Base-by-base conservation (phyloP, 2,888 invertebrate genomes). In the Pemphredon lugubris region DNA sequence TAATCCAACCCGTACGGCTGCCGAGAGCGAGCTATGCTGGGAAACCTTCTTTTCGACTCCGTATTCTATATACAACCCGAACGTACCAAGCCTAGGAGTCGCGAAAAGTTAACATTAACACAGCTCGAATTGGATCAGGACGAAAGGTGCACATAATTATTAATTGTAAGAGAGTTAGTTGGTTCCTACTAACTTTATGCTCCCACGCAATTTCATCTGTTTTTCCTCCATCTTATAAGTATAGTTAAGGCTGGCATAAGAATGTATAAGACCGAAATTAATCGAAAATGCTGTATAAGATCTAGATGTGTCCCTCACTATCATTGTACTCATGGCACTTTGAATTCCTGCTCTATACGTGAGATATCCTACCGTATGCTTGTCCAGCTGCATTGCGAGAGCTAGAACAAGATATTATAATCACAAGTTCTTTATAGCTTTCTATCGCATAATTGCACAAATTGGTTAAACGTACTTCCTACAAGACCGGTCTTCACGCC, bases 31-130 rank as follows among this genome's bases (percentile, higher is more conserved):
- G 86, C 96, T 98, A 85, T 97, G 96, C 88, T 96, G 94, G 0
- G 98, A 97, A 23, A 98, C 93, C 88, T 96, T 97, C 84, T 97
- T 98, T 86, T 98, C 97, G 0, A 95, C 95, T 0, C 97, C 97
- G 87, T 97, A 98, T 87, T 98, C 98, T 0, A 97, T 91, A 60
- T 95, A 91, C 2, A 94, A 94, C 4, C 98, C 98, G 89, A 97
- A 96, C 0, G 96, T 96, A 11, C 97, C 97, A 44, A 93, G 91
- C 89, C 96, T 96, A 13, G 9, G 9, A 32, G 39, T n/a, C 9
- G 13, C 1, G 3, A 55, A 50, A 42, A 5, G 16, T 51, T 21
- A 47, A 34, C 0, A 5, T 21, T 47, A 14, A 20, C 13, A 54
- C 1, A 11, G 13, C 6, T 5, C 1, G 7, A 4, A 4, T 9